These are phyloP conservation scores for Dolichoris vasculosae DNA, from an alignment of 1,140 invertebrate genomes.

Conservation along the genomic window DNA sequence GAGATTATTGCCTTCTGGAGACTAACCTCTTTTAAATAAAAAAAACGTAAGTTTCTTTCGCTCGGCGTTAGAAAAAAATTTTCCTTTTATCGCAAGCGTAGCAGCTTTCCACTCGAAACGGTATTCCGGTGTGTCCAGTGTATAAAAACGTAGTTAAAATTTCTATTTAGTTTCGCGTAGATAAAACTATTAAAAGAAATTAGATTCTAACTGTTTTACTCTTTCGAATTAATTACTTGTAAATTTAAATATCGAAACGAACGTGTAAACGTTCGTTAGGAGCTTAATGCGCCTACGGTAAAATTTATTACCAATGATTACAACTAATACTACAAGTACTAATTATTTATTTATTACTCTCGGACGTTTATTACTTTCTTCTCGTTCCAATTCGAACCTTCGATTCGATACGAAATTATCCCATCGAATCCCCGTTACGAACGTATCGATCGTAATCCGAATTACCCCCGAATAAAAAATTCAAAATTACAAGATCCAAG, in stretches of 20 bases:
- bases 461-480: too few species aligned
- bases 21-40: background rate
- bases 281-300: too few species aligned
- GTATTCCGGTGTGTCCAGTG: background rate
- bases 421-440: too few species aligned
- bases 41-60: background rate
- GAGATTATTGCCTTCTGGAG: background rate
- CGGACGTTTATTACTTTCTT: too few species aligned
- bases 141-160: background rate
- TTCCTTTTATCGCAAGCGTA: background rate
- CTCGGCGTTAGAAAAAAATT: background rate
- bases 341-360: too few species aligned
- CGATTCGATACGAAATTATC: too few species aligned
- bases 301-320: too few species aligned
- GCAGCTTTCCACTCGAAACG: background rate
- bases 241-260: background rate
- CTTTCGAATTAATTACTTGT: background rate
- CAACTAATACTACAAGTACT: too few species aligned
- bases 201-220: background rate
- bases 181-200: background rate
- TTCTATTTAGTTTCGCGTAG: background rate
- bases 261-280: too few species aligned
- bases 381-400: too few species aligned
- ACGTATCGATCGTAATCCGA: too few species aligned
- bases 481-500: too few species aligned